Evolutionary conservation across 1,140 invertebrate genomes (phyloP), one percentile per base, ranked within the genome.

Genomic region (Solenopsis invicta): DNA sequence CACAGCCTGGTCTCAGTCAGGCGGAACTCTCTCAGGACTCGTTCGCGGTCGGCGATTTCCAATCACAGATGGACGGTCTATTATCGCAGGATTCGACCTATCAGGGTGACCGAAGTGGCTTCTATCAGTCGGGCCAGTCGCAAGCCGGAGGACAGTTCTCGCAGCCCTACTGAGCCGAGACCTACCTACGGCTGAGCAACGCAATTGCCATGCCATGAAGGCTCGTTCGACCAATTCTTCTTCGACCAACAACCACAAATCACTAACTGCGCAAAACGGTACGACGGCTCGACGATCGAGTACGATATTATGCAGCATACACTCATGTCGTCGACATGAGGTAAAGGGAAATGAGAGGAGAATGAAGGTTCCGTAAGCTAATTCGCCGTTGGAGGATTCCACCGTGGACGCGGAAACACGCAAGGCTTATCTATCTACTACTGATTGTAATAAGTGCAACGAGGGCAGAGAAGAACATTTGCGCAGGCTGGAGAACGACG

Each of bases 21-120:
- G 97, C 97, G 0, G 98, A 98, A 92, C 95, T 98, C 48, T 98
- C 97, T 64, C 98, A 99, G 96, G 98, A 99, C 95, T 98, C 97
- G 41, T 97, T 98, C 91, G 96, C 98, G 59, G 96, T 96, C 85
- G 98, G 98, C 87, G 98, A 99, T 88, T 98, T 98, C 94, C 98
- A 98, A 91, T 99, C 98, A 45, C 98, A 99, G 95, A 98, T 98
- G 96, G 99, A 99, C 93, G 98, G 98, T 62, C 96, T 99, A 85
- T 95, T 99, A 88, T 99, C 98, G 5, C 98, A 99, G 95, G 99
- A 99, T 95, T 99, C 98, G 10, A 98, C 98, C 87, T 99, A 99
- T 95, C 98, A 99, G 95, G 97, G 97, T 67, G 97, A 97, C 90
- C 96, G 97, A 78, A 96, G 96, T 84, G 96, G 96, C 76, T 97